Evolutionary conservation across 2,797 vertebrate genomes (phyloP).

Genomic region (Thaleichthys pacificus): DNA sequence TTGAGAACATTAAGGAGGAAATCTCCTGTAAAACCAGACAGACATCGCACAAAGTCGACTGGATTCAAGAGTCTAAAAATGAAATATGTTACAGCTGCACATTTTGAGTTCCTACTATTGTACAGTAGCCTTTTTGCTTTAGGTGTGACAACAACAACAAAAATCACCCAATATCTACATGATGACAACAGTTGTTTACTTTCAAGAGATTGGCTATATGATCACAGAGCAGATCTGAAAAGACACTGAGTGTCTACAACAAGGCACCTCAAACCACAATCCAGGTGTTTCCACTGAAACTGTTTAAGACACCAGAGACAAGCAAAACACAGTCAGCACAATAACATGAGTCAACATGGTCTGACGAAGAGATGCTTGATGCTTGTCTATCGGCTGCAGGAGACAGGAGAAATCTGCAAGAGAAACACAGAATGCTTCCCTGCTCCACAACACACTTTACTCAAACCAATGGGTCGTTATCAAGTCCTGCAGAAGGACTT

Average conservation of each 20-base stretch:
- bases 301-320: slow-evolving; percentile 25
- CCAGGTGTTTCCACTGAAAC: slow-evolving; percentile 34
- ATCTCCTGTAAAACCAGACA: slow-evolving; percentile 19
- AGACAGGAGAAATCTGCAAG: background rate
- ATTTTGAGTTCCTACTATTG: slow-evolving; percentile 13
- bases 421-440: background rate
- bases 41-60: slow-evolving; percentile 9
- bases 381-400: slow-evolving; percentile 11
- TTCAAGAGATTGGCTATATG: slow-evolving; percentile 24
- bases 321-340: slow-evolving; percentile 26
- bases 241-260: slow-evolving; percentile 24
- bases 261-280: slow-evolving; percentile 47
- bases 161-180: background rate
- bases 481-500: too few relatives aligned
- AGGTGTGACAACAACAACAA: background rate
- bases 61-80: slow-evolving; percentile 4
- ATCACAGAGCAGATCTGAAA: slow-evolving; percentile 29
- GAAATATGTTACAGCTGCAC: slow-evolving; percentile 12
- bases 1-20: background rate
- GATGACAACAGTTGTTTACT: background rate
- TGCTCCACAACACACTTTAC: too few relatives aligned
- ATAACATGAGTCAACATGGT: slow-evolving; percentile 15
- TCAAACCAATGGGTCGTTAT: too few relatives aligned
- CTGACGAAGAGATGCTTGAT: too few relatives aligned
- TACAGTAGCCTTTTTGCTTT: slow-evolving; percentile 11